Base-by-base conservation (phyloP, 2,888 invertebrate genomes). In the Drosophila antonietae region DNA sequence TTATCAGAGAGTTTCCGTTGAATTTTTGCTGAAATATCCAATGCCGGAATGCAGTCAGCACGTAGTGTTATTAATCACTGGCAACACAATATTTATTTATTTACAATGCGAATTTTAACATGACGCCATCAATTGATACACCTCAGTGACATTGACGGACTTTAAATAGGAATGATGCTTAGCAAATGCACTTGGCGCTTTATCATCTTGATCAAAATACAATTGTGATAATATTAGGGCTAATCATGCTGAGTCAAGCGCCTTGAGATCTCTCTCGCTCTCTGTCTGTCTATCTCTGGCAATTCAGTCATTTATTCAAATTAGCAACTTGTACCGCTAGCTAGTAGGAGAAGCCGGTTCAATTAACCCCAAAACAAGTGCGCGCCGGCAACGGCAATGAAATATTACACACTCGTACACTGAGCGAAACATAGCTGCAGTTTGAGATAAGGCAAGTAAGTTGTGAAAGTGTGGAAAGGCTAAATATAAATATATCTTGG, bases 321-420 rank as follows among this genome's bases (percentile, higher is more conserved):
- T 85, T 72, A 79, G 71, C 63, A 70, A 69, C 39, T 58, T 37
- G 58, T 53, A 39, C 53, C 43, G 67, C 63, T 67, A 47, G 68
- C 62, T 49, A 9, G 39, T 10, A 14, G 72, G 60, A n/a, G 55
- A 62, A 70, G 73, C 76, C 81, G 70, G 61, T 77, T 87, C 84
- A 85, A 89, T 89, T 85, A 89, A 83, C 89, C 89, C 68, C 81
- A 64, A 85, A 73, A 81, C 83, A 87, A 84, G 87, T 89, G 81
- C 64, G 60, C 69, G 53, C 18, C 53, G 53, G 31, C 66, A 62
- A 55, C 66, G 78, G 78, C 81, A 79, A 77, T 81, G 77, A 77
- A 71, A 79, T 83, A 86, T 76, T 60, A 67, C 68, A 66, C 35
- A 73, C 31, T 53, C 41, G 33, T 31, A 47, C 59, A 39, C 59